Evolutionary conservation across 2,797 vertebrate species (phyloP).

Genomic region (Alfaro cultratus): DNA sequence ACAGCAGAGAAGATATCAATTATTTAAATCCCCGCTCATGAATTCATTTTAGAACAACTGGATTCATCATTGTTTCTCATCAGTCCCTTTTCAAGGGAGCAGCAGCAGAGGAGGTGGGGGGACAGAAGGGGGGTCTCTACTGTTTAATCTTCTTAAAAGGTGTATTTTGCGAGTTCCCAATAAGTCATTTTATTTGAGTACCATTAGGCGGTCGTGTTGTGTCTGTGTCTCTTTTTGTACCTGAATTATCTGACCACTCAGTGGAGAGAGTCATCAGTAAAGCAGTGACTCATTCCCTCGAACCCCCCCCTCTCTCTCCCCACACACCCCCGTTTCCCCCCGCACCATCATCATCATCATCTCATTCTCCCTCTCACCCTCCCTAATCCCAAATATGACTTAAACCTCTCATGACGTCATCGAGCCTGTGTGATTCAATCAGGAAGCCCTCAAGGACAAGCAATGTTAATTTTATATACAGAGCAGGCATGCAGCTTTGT

Average conservation of each 20-base stretch:
- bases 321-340: neutral
- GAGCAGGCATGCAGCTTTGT: slow-evolving; percentile 48
- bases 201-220: slow-evolving; percentile 76
- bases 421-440: slow-evolving; percentile 79
- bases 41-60: slow-evolving; percentile 33
- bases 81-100: slow-evolving; percentile 17
- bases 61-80: slow-evolving; percentile 64
- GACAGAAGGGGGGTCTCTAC: slow-evolving; percentile 49
- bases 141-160: slow-evolving; percentile 86
- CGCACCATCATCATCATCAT: neutral
- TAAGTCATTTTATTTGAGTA: slow-evolving; percentile 83
- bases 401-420: slow-evolving; percentile 77
- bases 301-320: neutral
- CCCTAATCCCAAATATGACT: slow-evolving; percentile 76
- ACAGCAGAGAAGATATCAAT: slow-evolving; percentile 20
- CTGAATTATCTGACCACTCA: slow-evolving; percentile 81
- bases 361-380: slow-evolving; percentile 23
- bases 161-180: slow-evolving; percentile 79
- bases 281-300: slow-evolving; percentile 77
- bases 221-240: slow-evolving; percentile 76
- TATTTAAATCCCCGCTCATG: slow-evolving; percentile 36
- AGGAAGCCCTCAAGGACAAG: slow-evolving; percentile 82
- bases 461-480: slow-evolving; percentile 82
- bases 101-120: slow-evolving; percentile 1
- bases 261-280: slow-evolving; percentile 76